Conservation (phyloP, 2,888 invertebrate genomes). For the Onchidella celtica region DNA sequence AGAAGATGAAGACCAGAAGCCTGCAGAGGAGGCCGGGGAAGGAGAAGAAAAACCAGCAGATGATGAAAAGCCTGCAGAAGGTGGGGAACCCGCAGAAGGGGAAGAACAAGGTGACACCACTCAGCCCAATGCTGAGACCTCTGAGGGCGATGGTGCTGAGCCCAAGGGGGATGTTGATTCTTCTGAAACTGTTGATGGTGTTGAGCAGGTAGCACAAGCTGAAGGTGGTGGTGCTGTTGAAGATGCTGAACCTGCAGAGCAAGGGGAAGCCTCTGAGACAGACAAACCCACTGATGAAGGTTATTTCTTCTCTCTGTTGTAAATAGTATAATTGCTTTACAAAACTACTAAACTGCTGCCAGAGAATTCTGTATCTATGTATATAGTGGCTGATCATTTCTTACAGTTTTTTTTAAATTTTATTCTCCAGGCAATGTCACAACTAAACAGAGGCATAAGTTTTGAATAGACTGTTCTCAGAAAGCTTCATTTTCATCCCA, state of each 20-base stretch:
- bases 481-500: no score
- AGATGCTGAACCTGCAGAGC: neutral
- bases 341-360: no score
- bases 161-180: neutral
- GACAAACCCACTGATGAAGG: neutral
- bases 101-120: neutral
- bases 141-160: slow-evolving; percentile 16
- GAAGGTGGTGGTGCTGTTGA: neutral
- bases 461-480: no score
- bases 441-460: no score
- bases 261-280: neutral
- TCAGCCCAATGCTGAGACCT: neutral
- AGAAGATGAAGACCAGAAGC: neutral
- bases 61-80: slow-evolving; percentile 28
- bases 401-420: no score
- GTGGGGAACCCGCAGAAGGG: slow-evolving; percentile 35
- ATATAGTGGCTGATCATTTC: neutral
- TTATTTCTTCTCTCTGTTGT: slow-evolving; percentile 4
- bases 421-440: no score
- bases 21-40: neutral
- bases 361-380: neutral
- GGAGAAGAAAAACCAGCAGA: slow-evolving; percentile 31
- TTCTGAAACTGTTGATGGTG: slow-evolving; percentile 3
- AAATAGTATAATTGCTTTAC: no score
- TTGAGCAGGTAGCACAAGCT: neutral